phyloP scores from a whole-genome alignment of 1,140 invertebrate species.

The Drosophila pseudoananassae region DNA sequence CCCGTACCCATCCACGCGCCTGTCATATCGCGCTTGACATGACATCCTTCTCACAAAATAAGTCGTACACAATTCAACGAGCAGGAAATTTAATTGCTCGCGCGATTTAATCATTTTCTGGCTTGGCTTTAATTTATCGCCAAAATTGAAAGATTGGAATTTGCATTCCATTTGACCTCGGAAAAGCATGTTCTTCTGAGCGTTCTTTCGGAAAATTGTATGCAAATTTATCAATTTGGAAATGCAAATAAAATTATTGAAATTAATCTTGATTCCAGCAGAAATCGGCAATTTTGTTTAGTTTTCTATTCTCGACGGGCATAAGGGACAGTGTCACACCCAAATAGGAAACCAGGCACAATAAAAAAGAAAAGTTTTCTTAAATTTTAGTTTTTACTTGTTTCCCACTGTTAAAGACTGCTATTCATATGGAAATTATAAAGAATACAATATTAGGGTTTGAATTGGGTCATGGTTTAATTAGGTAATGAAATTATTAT shows the following conservation, averaged over 20 bases:
- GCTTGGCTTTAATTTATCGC: slow-evolving; percentile 14
- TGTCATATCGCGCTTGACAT: slow-evolving; percentile 43
- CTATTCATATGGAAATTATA: too few species aligned
- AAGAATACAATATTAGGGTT: too few species aligned
- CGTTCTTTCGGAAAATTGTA: slow-evolving; percentile 23
- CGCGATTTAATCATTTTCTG: slow-evolving; percentile 18
- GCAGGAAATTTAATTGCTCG: slow-evolving; percentile 41
- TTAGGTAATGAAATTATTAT: too few species aligned
- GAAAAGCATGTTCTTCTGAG: slow-evolving; percentile 13
- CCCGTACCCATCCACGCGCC: not conserved
- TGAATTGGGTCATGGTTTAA: too few species aligned
- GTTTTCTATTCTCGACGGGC: slow-evolving; percentile 12
- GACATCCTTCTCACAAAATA: slow-evolving; percentile 59
- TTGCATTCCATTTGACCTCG: not conserved
- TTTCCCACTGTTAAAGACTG: too few species aligned
- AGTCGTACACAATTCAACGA: slow-evolving; percentile 61
- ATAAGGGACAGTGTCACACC: not conserved
- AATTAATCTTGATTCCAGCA: slow-evolving; percentile 28
- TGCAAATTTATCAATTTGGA: slow-evolving; percentile 21
- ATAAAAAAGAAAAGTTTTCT: too few species aligned
- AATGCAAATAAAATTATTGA: slow-evolving; percentile 32
- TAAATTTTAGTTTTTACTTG: too few species aligned
- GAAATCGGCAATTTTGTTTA: slow-evolving; percentile 35
- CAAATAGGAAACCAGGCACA: too few species aligned
- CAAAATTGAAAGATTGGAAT: slow-evolving; percentile 8